These are phyloP conservation scores for Alexandromys fortis DNA, from an alignment of 2,113 vertebrate genomes.

Conservation along the genomic window DNA sequence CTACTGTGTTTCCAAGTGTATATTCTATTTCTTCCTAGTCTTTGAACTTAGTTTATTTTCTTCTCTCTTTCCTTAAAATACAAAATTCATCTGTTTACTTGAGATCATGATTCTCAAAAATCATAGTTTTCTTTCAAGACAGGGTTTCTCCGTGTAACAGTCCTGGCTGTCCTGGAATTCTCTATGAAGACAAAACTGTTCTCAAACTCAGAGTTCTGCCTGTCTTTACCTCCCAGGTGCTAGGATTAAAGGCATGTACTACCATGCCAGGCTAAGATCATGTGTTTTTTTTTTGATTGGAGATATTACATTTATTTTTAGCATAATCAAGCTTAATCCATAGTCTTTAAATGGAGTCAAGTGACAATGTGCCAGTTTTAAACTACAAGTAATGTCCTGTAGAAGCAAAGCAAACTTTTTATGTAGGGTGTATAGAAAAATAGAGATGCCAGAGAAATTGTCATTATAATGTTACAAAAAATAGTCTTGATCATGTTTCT, in stretches of 20 bases:
- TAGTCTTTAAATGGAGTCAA: neutral
- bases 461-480: conserved; percentile 34
- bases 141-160: too few relatives aligned
- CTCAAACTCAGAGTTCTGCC: too few relatives aligned
- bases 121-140: too few relatives aligned
- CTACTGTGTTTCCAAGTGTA: neutral
- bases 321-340: neutral
- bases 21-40: neutral
- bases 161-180: too few relatives aligned
- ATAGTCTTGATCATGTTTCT: neutral
- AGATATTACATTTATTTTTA: neutral
- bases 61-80: neutral
- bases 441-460: neutral
- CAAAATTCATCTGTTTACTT: neutral
- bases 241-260: too few relatives aligned
- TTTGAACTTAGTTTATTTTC: neutral
- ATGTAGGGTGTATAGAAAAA: conserved; percentile 8
- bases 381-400: neutral
- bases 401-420: conserved; percentile 34
- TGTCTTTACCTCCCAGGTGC: too few relatives aligned
- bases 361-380: neutral
- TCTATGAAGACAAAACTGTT: too few relatives aligned
- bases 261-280: too few relatives aligned
- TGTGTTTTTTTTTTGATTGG: neutral
- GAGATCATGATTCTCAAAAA: neutral